Percentiles rank a stretch among this genome's conserved stretches.
Conservation (phyloP, 2,888 invertebrate species). For the Polyommatus iphigenia region DNA sequence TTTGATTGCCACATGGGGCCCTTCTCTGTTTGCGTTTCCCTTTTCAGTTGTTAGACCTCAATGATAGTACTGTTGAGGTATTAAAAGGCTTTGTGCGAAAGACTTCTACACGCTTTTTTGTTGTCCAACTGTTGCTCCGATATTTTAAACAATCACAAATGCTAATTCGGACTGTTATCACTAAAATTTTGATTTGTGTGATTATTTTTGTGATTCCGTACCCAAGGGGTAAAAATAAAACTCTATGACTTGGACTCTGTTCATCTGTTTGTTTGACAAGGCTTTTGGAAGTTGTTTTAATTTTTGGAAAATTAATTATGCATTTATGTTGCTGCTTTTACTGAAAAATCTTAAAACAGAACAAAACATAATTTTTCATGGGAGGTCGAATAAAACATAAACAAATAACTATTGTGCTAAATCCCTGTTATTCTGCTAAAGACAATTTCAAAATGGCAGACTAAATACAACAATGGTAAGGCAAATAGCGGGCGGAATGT, state of each 20-base stretch:
- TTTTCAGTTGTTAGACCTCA: constrained; percentile 32
- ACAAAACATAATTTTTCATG: too few species aligned
- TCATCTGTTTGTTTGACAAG: too few species aligned
- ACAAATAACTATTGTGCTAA: not conserved
- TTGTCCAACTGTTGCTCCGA: not conserved
- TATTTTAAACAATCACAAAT: not conserved
- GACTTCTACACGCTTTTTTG: not conserved
- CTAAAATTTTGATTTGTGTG: too few species aligned
- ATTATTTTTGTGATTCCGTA: too few species aligned
- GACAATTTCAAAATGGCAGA: not conserved
- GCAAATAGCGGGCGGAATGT: not conserved
- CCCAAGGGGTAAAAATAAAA: too few species aligned
- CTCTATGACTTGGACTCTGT: too few species aligned
- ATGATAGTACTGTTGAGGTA: constrained; percentile 21
- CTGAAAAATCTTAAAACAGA: too few species aligned
- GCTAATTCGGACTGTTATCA: not conserved
- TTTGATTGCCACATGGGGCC: constrained; percentile 36
- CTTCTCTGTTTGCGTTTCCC: constrained; percentile 30
- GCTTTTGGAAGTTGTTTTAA: too few species aligned
- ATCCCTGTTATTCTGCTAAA: not conserved
- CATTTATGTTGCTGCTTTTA: too few species aligned
- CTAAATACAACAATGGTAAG: not conserved
- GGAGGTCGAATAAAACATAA: too few species aligned
- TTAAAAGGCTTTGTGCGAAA: not conserved
- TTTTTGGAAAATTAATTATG: too few species aligned